Conservation (phyloP, 2,888 invertebrate genomes). For the Frankliniella fusca region DNA sequence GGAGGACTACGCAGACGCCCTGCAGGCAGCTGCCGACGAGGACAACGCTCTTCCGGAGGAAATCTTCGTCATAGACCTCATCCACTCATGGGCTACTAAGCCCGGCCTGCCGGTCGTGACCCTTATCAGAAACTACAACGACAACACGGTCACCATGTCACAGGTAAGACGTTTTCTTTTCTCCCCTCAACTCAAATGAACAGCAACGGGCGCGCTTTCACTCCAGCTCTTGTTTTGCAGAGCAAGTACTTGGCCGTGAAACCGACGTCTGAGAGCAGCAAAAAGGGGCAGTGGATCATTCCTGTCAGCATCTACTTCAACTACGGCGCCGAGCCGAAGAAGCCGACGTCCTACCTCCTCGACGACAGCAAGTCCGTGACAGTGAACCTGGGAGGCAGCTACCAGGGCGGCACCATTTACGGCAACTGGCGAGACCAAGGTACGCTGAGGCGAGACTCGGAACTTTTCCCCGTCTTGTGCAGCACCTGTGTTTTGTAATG, state of each 20-base stretch:
- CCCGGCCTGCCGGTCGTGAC: not conserved
- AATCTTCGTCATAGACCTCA: not conserved
- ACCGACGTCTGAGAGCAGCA: not conserved
- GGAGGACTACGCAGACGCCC: not conserved
- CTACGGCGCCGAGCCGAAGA: not conserved
- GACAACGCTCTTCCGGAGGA: conserved; percentile 9
- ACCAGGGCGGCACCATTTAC: not conserved
- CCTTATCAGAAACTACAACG: not conserved
- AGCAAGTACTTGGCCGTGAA: not conserved
- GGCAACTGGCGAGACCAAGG: conserved; percentile 1
- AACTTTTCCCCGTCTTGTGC: too few relatives aligned
- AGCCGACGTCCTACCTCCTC: not conserved
- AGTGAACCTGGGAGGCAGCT: not conserved
- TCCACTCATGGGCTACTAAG: conserved; percentile 1
- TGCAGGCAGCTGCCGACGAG: not conserved
- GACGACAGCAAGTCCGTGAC: not conserved
- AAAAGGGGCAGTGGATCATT: not conserved
- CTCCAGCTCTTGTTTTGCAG: not conserved
- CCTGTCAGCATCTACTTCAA: conserved; percentile 1
- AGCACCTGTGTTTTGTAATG: too few relatives aligned
- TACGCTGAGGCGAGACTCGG: not conserved
- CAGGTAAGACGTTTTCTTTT: not conserved
- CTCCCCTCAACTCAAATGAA: not conserved
- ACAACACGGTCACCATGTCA: not conserved
- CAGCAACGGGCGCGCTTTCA: not conserved